Percentiles rank a stretch among this genome's conserved stretches.
Conservation (phyloP, 2,797 vertebrate species). For the Melanotaenia boesemani region DNA sequence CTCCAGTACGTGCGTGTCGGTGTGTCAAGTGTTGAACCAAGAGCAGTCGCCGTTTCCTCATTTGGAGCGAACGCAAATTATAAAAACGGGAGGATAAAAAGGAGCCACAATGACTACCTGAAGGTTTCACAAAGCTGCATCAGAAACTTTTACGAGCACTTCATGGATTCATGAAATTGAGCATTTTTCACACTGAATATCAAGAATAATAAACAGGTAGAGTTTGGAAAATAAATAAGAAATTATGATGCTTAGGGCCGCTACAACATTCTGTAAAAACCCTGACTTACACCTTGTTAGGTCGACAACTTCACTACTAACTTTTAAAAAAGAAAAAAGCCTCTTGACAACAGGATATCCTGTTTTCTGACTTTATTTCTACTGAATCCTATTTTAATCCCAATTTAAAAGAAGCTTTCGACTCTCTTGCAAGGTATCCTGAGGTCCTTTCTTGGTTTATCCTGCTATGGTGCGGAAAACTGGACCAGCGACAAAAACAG, state of each 20-base stretch:
- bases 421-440: neutral
- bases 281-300: neutral
- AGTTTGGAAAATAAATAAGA: neutral
- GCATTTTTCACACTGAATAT: neutral
- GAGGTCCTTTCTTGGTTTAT: neutral
- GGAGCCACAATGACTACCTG: neutral
- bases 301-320: neutral
- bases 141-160: neutral
- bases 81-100: neutral
- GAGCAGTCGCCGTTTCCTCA: constrained; percentile 4
- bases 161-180: neutral
- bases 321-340: neutral
- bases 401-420: neutral
- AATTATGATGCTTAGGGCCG: neutral
- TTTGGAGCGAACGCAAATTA: constrained; percentile 12
- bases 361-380: neutral
- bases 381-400: neutral
- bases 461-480: neutral
- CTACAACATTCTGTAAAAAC: neutral
- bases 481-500: neutral
- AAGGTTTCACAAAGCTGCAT: constrained; percentile 11
- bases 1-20: constrained; percentile 12
- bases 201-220: neutral
- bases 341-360: neutral
- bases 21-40: constrained; percentile 32